phyloP scores from a whole-genome alignment of 2,797 vertebrate genomes.

The Sebastes variabilis region DNA sequence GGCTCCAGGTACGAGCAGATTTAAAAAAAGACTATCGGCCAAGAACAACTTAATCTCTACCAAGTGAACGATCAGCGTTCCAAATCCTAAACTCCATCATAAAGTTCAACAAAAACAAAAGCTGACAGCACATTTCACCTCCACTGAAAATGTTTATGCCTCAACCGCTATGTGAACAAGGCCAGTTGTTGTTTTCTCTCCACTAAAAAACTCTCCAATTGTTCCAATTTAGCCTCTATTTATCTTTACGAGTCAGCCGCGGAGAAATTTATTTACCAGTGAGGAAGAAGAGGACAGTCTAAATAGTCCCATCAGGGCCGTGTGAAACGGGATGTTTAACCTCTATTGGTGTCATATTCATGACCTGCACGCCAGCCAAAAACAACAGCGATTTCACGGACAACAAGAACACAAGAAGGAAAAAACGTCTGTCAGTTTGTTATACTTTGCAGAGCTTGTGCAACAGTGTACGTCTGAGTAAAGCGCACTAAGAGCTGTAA shows the following conservation, averaged over 20 bases:
- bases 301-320: constrained; percentile 67
- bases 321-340: constrained; percentile 81
- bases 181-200: constrained; percentile 6
- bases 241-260: constrained; percentile 55
- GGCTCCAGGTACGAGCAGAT: constrained; percentile 11
- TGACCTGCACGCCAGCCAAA: constrained; percentile 64
- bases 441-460: constrained; percentile 48
- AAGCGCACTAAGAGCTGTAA: constrained; percentile 7
- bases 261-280: constrained; percentile 72
- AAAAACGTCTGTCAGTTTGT: constrained; percentile 51
- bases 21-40: not conserved
- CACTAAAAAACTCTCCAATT: constrained; percentile 38
- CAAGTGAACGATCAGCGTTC: not conserved
- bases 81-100: constrained; percentile 7
- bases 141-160: constrained; percentile 40
- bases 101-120: constrained; percentile 24
- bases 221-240: constrained; percentile 65
- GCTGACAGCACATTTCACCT: constrained; percentile 21
- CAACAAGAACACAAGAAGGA: constrained; percentile 48
- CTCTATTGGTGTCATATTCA: constrained; percentile 68
- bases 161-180: constrained; percentile 19
- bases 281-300: constrained; percentile 54
- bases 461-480: constrained; percentile 14
- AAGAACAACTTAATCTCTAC: not conserved
- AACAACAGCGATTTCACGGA: constrained; percentile 71